Evolutionary conservation across 2,888 invertebrate genomes (phyloP), one percentile per base, ranked within the genome.

Genomic region (Euclidia mi): DNA sequence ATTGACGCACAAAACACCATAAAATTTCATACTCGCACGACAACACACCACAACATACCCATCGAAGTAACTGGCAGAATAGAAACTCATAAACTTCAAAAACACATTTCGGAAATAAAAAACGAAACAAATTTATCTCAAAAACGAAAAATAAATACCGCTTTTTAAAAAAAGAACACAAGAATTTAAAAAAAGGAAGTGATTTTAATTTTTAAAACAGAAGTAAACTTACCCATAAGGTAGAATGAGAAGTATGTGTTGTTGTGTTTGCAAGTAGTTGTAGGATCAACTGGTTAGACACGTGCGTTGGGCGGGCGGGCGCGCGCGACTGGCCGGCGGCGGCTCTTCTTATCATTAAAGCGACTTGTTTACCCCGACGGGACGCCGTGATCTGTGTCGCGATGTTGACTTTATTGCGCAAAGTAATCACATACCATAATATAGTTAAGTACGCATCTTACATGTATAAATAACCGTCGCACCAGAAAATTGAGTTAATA

Each of bases 221-320:
- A 3, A 41, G 32, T 32, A 51, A 45, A 70, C 70, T 73, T 50
- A 67, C 79, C 73, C 73, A 77, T 78, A 78, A 71, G 72, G 72
- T 70, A 64, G 75, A 69, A 59, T 56, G 49, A 62, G 29, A 46
- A 59, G 45, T 64, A 61, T 50, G 40, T 56, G 63, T 70, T 66
- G 65, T 56, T 66, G 65, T 56, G 61, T 31, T 34, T 51, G 51
- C 41, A 52, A 65, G 37, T 55, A 49, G 53, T 74, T 67, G 53
- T n/a, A 29, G 18, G 45, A 45, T 45, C 72, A 72, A 56, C 64
- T 71, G 44, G 40, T 62, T 48, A 57, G 74, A 86, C 88, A 83
- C 86, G 89, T 87, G 88, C 78, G 77, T 78, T 69, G 87, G 91
- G 91, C 90, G 93, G 91, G 91, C 88, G 91, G 88, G 76, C 78